Base-by-base conservation (phyloP, 2,113 vertebrate genomes). In the Sapajus apella region DNA sequence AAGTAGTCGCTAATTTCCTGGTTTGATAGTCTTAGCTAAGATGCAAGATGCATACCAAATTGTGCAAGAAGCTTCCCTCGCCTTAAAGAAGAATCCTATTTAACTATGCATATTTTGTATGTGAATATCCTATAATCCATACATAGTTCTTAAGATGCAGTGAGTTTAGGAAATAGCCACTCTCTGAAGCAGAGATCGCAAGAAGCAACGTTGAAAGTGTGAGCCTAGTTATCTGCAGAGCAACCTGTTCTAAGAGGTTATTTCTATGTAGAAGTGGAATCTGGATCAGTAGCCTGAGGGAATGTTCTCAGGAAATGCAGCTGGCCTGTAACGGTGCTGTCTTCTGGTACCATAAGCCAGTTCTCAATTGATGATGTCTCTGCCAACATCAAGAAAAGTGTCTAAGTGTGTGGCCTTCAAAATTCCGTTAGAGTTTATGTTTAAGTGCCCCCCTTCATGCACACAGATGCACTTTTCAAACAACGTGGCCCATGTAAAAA, bases 311-410 rank as follows among this genome's bases (percentile, higher is more conserved):
- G 58, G 55, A 56, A 55, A 8, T 2, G 7, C 72, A 73, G 43
- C 37, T 58, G 27, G 58, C 1, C 0, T 1, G 4, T 35, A 30
- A 47, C 9, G 37, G 18, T 40, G 13, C 14, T 1, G 20, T 45
- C 30, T 75, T 35, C 13, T 5, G 37, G 27, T 14, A 35, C 32
- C 6, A 27, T 27, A 45, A 17, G n/a, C 35, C 23, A 18, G 7
- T 58, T 68, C 25, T 55, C 13, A 61, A 8, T 0, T 20, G 20
- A 84, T 30, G 61, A 1, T 3, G 8, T 55, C 37, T 75, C 25
- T 17, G n/a, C 4, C 17, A 21, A 25, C 14, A 13, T 47, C 50
- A 7, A 17, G 25, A 50, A n/a, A 8, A 30, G 6, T 23, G 17
- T 52, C 18, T 73, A 47, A 23, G 35, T 21, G n/a, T 61, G 32